These are phyloP conservation scores for Helogale parvula DNA, from an alignment of 2,113 vertebrate genomes.

Conservation along the genomic window DNA sequence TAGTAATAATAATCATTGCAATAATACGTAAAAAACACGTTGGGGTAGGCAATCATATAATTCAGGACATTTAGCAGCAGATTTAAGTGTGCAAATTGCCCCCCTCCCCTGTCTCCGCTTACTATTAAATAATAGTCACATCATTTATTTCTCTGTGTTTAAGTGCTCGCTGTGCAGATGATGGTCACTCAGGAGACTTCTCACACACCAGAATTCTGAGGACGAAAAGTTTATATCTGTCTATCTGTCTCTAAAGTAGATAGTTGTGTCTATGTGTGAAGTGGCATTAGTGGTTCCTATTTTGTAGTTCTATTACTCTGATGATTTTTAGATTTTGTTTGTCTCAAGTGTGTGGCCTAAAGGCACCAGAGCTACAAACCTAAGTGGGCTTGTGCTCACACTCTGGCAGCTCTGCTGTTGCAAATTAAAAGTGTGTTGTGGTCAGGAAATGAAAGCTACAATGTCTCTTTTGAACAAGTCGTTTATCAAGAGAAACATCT, in stretches of 20 bases:
- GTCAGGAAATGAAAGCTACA: slow-evolving; percentile 93
- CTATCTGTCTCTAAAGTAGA: neutral
- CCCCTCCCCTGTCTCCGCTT: slow-evolving; percentile 56
- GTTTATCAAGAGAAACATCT: slow-evolving; percentile 92
- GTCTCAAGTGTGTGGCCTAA: slow-evolving; percentile 82
- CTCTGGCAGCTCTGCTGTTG: slow-evolving; percentile 89
- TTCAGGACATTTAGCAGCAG: slow-evolving; percentile 72
- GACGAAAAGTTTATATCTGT: slow-evolving; percentile 70
- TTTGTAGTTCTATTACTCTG: slow-evolving; percentile 58
- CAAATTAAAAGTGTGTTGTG: slow-evolving; percentile 93
- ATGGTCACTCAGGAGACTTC: slow-evolving; percentile 58
- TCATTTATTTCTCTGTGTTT: slow-evolving; percentile 72
- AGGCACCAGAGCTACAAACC: slow-evolving; percentile 77
- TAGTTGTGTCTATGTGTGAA: neutral
- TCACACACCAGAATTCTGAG: slow-evolving; percentile 44
- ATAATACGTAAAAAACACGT: slow-evolving; percentile 79
- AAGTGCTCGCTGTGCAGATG: slow-evolving; percentile 72
- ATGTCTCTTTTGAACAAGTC: slow-evolving; percentile 93
- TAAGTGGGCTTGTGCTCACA: slow-evolving; percentile 86
- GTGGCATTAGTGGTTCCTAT: slow-evolving; percentile 15
- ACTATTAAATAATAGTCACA: slow-evolving; percentile 69
- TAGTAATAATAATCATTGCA: slow-evolving; percentile 77
- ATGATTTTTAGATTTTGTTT: slow-evolving; percentile 85
- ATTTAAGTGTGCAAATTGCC: slow-evolving; percentile 72
- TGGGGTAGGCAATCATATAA: slow-evolving; percentile 74